Percentiles rank a stretch among this genome's conserved stretches.
Conservation (phyloP, 2,888 invertebrate species). For the Acheta domesticus region DNA sequence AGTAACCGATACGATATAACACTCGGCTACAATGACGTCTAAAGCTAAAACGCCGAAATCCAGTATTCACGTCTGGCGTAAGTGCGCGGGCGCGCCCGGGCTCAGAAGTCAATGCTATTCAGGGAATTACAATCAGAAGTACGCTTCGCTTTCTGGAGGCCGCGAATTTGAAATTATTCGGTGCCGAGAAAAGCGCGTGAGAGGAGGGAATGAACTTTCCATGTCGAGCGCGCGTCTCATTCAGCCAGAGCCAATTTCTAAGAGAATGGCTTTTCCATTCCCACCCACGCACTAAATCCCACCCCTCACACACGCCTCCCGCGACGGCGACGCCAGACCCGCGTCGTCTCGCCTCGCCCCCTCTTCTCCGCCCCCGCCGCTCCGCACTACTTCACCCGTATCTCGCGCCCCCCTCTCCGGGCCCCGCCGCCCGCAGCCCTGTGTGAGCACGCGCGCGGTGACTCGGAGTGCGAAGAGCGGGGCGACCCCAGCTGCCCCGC, state of each 20-base stretch:
- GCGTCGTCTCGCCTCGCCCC: not conserved
- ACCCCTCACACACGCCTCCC: not conserved
- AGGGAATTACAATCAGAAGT: conserved; percentile 18
- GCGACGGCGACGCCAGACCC: not conserved
- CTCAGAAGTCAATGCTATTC: not conserved
- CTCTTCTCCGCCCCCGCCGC: not conserved
- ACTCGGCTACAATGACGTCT: not conserved
- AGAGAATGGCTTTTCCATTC: conserved; percentile 12
- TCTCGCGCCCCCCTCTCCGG: not conserved
- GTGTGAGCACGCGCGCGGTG: too few species aligned
- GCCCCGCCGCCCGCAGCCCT: not conserved
- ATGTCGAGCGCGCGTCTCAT: conserved; percentile 3
- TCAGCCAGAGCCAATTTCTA: conserved; percentile 1
- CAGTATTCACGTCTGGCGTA: too few species aligned
- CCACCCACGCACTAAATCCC: conserved; percentile 9
- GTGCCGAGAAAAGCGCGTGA: conserved; percentile 2
- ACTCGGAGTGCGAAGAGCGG: too few species aligned
- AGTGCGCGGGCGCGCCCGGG: too few species aligned
- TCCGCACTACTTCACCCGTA: not conserved
- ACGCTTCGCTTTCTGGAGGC: not conserved
- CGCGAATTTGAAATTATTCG: not conserved
- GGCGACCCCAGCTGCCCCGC: too few species aligned
- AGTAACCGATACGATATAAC: not conserved
- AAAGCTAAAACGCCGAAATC: not conserved
- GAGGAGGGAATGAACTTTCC: conserved; percentile 18